These are phyloP conservation scores for Ceyx cyanopectus DNA, from an alignment of 2,113 vertebrate genomes.

Conservation along the genomic window DNA sequence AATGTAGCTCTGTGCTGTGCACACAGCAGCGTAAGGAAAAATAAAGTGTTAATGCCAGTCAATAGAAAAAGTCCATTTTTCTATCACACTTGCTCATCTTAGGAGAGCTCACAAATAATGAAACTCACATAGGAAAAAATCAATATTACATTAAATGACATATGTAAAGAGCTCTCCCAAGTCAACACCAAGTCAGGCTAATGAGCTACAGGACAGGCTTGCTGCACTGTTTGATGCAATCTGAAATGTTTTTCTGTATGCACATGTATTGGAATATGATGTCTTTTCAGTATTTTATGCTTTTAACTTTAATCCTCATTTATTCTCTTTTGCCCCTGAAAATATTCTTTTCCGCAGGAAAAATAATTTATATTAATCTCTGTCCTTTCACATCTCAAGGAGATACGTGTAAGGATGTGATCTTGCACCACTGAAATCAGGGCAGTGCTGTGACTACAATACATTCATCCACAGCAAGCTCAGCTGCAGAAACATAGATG, in stretches of 20 bases:
- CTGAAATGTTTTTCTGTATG: neutral
- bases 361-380: neutral
- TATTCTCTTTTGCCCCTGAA: neutral
- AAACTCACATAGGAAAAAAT: slow-evolving; percentile 30
- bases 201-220: neutral
- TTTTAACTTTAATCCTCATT: neutral
- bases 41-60: slow-evolving; percentile 4
- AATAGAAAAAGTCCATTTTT: neutral
- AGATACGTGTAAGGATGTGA: neutral
- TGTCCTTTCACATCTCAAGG: neutral
- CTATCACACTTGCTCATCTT: neutral
- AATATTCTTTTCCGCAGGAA: neutral
- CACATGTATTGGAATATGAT: neutral
- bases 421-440: neutral
- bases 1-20: neutral
- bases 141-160: slow-evolving; percentile 42
- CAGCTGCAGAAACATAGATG: neutral
- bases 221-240: neutral
- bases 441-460: neutral
- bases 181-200: slow-evolving; percentile 6
- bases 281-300: neutral
- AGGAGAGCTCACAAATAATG: slow-evolving; percentile 4
- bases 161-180: neutral
- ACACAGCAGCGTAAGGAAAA: neutral
- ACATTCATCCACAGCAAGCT: neutral